phyloP scores from a whole-genome alignment of 2,113 vertebrate genomes.

The Apus apus region DNA sequence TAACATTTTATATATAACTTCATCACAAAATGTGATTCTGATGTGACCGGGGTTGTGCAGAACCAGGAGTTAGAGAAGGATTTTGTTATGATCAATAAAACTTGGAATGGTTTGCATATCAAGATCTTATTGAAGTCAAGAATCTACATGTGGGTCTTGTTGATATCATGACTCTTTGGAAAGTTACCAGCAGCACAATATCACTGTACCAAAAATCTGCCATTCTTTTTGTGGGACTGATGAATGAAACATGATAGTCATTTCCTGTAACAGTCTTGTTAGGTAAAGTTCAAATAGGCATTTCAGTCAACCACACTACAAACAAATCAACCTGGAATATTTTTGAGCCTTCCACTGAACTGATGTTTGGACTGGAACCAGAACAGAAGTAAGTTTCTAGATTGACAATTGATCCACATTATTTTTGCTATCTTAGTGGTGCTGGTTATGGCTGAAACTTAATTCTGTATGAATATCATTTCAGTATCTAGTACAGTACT shows the following conservation, averaged over 20 bases:
- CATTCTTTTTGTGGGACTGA: neutral
- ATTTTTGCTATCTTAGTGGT: neutral
- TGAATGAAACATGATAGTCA: neutral
- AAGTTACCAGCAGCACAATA: neutral
- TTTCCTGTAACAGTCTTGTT: slow-evolving; percentile 16
- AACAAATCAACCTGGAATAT: slow-evolving; percentile 37
- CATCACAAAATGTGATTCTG: neutral
- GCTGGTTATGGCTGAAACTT: neutral
- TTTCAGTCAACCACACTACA: slow-evolving; percentile 45
- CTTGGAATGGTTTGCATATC: slow-evolving; percentile 14
- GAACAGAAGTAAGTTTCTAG: neutral
- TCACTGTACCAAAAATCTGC: neutral
- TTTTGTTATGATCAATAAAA: slow-evolving; percentile 45
- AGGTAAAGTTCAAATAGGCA: neutral
- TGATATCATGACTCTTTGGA: slow-evolving; percentile 11
- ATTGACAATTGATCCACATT: neutral
- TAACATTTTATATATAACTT: neutral
- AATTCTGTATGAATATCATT: neutral
- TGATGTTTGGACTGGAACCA: neutral
- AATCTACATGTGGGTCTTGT: neutral
- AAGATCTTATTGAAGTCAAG: slow-evolving; percentile 33
- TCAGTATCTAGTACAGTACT: neutral
- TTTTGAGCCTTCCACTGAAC: neutral
- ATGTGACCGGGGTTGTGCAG: neutral
- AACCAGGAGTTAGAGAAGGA: neutral